Conservation (phyloP, 1,140 invertebrate genomes). For the Drosophila kikkawai region DNA sequence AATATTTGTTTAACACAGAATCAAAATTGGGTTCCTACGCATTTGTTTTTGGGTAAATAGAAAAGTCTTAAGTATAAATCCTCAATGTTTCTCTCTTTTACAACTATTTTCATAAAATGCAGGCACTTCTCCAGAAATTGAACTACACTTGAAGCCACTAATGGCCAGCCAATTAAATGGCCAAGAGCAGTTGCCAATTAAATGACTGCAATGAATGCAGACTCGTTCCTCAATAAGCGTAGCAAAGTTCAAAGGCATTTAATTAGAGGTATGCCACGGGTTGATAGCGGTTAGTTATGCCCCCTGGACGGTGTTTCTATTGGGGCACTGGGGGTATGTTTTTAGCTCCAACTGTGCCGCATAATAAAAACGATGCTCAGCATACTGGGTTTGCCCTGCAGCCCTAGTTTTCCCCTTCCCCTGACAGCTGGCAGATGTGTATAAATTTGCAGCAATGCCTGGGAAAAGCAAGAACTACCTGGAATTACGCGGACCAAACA, state of each 20-base stretch:
- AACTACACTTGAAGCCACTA: constrained; percentile 15
- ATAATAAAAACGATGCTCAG: constrained; percentile 51
- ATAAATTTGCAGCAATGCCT: constrained; percentile 52
- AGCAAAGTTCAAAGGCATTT: constrained; percentile 45
- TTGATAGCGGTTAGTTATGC: constrained; percentile 39
- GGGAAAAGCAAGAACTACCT: constrained; percentile 52
- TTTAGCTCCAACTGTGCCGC: constrained; percentile 19
- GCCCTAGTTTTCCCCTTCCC: background rate
- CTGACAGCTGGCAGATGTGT: constrained; percentile 42
- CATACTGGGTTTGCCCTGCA: constrained; percentile 25
- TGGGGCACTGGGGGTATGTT: background rate
- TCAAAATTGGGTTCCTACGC: too few relatives aligned
- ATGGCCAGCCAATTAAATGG: constrained; percentile 30
- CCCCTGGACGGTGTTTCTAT: background rate
- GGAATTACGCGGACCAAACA: constrained; percentile 71
- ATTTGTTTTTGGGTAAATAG: too few relatives aligned
- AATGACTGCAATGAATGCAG: constrained; percentile 32
- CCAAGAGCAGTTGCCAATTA: constrained; percentile 32
- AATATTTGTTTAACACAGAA: background rate
- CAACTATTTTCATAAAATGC: background rate
- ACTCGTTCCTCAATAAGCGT: constrained; percentile 21
- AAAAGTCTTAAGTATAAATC: background rate
- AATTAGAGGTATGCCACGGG: constrained; percentile 44
- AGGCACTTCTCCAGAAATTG: background rate
- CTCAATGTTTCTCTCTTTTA: too few relatives aligned